phyloP scores from a whole-genome alignment of 1,140 invertebrate species.

The Myzus persicae region DNA sequence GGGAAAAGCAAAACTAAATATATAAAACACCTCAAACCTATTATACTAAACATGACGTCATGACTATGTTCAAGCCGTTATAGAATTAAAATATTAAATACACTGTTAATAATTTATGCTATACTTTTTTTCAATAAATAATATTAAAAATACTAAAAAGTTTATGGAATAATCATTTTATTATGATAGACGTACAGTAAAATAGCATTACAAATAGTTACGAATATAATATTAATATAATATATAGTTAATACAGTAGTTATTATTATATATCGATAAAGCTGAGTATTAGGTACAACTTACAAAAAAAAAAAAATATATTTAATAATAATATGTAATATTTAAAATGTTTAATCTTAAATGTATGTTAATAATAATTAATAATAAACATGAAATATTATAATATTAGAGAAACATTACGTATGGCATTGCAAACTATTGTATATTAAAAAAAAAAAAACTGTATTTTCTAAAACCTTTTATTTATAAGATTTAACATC shows the following conservation, averaged over 20 bases:
- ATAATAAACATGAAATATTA: constrained; percentile 9
- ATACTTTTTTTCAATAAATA: neutral
- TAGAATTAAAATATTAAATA: no score
- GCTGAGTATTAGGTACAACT: constrained; percentile 39
- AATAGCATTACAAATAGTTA: constrained; percentile 48
- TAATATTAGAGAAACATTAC: neutral
- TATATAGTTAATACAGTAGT: constrained; percentile 32
- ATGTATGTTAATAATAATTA: constrained; percentile 16
- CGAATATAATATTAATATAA: constrained; percentile 41
- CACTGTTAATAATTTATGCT: no score
- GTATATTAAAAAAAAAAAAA: neutral
- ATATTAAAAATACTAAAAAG: neutral
- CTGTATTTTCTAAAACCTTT: neutral
- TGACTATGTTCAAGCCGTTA: no score
- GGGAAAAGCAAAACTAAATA: no score
- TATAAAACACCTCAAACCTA: no score
- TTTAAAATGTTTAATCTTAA: neutral
- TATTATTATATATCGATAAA: constrained; percentile 35
- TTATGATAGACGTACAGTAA: constrained; percentile 28
- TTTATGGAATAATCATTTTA: constrained; percentile 53
- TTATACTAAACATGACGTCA: neutral
- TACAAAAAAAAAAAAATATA: neutral
- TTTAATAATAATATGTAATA: neutral
- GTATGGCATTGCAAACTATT: neutral
- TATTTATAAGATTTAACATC: neutral